Evolutionary conservation across 1,140 invertebrate species (phyloP), one percentile per base, ranked within the genome.

Genomic region (Araneus ventricosus): DNA sequence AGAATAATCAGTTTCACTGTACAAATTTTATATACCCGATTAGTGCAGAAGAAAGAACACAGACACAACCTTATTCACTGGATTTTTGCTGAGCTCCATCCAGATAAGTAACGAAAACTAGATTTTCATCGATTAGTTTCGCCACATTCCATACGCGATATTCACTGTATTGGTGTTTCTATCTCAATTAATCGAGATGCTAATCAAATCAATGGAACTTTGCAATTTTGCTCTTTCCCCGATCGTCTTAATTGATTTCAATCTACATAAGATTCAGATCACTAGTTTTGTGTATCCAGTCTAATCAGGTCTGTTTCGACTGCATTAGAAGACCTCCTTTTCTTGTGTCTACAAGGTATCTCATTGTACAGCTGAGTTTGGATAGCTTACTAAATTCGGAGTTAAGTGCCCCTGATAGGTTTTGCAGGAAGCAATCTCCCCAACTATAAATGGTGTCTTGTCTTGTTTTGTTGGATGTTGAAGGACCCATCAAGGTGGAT

Each of bases 271-370:
- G 86, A 88, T 88, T 88, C 61, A 88, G 86, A 88, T 67, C 86
- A 41, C 86, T 88, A 67, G 86, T 88, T 88, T 88, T 88, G 86
- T 88, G 39, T 59, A 88, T 67, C 86, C 86, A 27, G 67, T 88
- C 86, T 88, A 63, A 88, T 88, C 61, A 88, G 30, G 86, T 39
- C 22, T 67, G 86, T 41, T 67, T 67, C 86, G 86, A 41, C 45
- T 86, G 84, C 41, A 59, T 86, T 86, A 86, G 59, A 86, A 67
- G 34, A 14, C 86, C 86, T 67, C 86, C 86, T 88, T 88, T 88
- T 67, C 86, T 88, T 88, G 86, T 88, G 86, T 30, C 37, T 61
- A 67, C 14, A 88, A 88, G 61, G 22, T 34, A 41, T 85, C 84
- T 30, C 59, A 59, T 85, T 30, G 24, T 59, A 27, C 52, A 8